Base-by-base conservation (phyloP, 37 sponge, comb jelly and placozoan species). In the Dysidea cf. avara region DNA sequence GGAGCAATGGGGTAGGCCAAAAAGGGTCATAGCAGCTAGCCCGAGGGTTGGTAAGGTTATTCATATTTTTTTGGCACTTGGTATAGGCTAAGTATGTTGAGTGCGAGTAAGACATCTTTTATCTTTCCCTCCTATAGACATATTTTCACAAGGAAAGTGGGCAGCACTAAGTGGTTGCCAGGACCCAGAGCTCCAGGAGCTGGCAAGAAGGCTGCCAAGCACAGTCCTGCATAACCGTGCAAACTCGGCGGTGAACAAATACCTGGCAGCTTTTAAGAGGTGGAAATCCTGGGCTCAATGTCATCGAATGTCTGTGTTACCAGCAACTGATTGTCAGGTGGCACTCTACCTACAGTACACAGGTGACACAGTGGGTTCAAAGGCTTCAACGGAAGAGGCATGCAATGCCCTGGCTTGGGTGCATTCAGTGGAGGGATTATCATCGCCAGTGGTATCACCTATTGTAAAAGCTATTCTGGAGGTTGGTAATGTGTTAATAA, bases 171-270 rank as follows among this genome's bases (percentile, higher is more conserved):
- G 28, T 16, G 53, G 30, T 18, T 20, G 29, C n/a, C 56, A 75
- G 20, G 68, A 78, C 43, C 78, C 78, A 20, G 78, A 78, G 59
- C 78, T 78, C 40, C 22, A 55, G 40, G 32, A 30, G n/a, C n/a
- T n/a, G n/a, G n/a, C n/a, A n/a, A n/a, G n/a, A n/a, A n/a, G n/a
- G n/a, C n/a, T n/a, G n/a, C 78, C 78, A 56, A 32, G 25, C 21
- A 47, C 56, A 20, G 68, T 67, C 17, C 68, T 78, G 22, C 16
- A 36, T 20, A 36, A 59, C 39, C 64, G 68, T n/a, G 78, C 78
- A 21, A 32, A 35, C 39, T 35, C 58, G 13, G 67, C 78, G 16
- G 59, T 68, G 13, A 78, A 67, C 31, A 78, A 78, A 33, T 78
- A 78, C 48, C 20, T 20, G 37, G 68, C 58, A 16, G 78, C 78